phyloP scores from a whole-genome alignment of 2,888 invertebrate genomes.

The Philereme transversata region DNA sequence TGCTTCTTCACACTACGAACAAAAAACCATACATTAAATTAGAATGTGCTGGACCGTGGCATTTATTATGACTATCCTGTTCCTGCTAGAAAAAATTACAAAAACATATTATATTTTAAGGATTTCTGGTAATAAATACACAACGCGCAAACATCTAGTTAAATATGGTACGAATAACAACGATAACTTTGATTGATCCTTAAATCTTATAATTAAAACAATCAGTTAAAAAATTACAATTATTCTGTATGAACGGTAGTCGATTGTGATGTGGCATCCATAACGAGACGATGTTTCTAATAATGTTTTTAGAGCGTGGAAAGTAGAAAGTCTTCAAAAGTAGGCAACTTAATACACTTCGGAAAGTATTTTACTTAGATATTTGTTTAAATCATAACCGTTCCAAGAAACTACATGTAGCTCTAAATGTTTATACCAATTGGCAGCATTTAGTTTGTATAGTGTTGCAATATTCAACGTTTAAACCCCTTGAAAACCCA shows the following conservation, averaged over 20 bases:
- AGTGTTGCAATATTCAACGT: neutral
- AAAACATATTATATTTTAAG: too few relatives aligned
- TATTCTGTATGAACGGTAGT: constrained; percentile 46
- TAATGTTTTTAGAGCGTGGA: constrained; percentile 82
- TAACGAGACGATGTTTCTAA: constrained; percentile 75
- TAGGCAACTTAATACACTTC: constrained; percentile 72
- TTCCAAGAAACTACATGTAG: constrained; percentile 2
- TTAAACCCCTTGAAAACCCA: too few relatives aligned
- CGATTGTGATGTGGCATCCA: constrained; percentile 68
- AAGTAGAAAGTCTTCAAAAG: constrained; percentile 81
- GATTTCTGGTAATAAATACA: too few relatives aligned
- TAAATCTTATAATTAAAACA: neutral
- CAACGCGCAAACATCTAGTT: too few relatives aligned
- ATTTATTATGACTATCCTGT: too few relatives aligned
- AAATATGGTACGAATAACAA: neutral
- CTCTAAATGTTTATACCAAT: too few relatives aligned
- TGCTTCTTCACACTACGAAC: too few relatives aligned
- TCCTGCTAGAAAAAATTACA: too few relatives aligned
- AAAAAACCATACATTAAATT: too few relatives aligned
- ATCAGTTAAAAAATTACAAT: constrained; percentile 5
- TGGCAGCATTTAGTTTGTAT: too few relatives aligned
- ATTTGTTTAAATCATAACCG: constrained; percentile 33
- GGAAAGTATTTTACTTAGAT: constrained; percentile 62
- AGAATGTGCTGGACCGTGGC: too few relatives aligned
- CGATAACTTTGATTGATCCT: constrained; percentile 1